Base-by-base conservation (phyloP, 2,113 vertebrate genomes). In the Casuarius casuarius region DNA sequence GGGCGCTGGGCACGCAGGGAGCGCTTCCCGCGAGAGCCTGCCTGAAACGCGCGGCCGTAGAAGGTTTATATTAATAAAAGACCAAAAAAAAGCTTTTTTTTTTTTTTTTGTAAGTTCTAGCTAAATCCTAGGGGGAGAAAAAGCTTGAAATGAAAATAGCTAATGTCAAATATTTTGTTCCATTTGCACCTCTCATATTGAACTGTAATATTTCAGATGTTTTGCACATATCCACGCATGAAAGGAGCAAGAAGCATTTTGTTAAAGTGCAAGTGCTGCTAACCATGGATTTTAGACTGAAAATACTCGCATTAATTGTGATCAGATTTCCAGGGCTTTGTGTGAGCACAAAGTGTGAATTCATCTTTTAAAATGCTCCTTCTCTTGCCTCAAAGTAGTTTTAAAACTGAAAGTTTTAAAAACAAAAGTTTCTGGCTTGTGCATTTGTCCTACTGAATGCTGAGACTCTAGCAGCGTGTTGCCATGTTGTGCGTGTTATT, bases 321-420 rank as follows among this genome's bases (percentile, higher is more conserved):
- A 65, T 56, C 51, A 33, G 74, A 82, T 90, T 95, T n/a, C 58
- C 40, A 58, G 63, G 82, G 58, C 71, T 83, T 68, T 87, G 52
- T 15, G 12, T 48, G 66, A n/a, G 48, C 78, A 23, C 84, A 48
- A 13, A 74, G 70, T 10, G 7, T 3, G 6, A 89, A 11, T 49
- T n/a, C 1, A 0, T 31, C 65, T 67, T 78, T 25, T 15, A 2
- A 76, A 85, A 58, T 3, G 18, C 26, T 80, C 40, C 5, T 0
- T 38, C 44, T 70, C 61, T 58, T 52, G 31, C 68, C 49, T 40
- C 13, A 42, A 26, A 77, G 48, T 1, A 12, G 19, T 12, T 82
- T 51, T 15, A 28, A 13, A 77, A 23, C 38, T 20, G 4, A 10
- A 86, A 31, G 16, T n/a, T 78, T 33, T 5, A 51, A 26, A 21